Base-by-base conservation (phyloP, 2,888 invertebrate genomes). In the Aphidoletes aphidimyza region DNA sequence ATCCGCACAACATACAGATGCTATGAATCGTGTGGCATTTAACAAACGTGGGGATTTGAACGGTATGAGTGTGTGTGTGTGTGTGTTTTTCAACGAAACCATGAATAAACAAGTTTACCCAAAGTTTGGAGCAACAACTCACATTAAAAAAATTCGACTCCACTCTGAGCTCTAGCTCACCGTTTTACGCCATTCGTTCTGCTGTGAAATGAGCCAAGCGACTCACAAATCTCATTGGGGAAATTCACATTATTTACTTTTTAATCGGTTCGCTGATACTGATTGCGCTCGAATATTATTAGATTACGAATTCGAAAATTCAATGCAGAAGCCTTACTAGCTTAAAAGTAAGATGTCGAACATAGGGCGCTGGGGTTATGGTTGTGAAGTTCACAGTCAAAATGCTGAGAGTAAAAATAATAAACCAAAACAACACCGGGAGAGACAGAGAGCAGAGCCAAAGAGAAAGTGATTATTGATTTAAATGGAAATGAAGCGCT, bases 221-320 rank as follows among this genome's bases (percentile, higher is more conserved):
- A 47, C 22, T 26, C 22, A 26, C 54, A 54, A 54, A 54, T 54
- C 54, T 54, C 54, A 54, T 54, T n/a, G 0, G 54, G 3, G 11
- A 54, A 54, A 22, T 22, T n/a, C 26, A 22, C 54, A 26, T 54
- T 54, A 54, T 54, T 54, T 54, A 54, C 54, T 54, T 54, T 26
- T 54, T 54, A 54, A 54, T 54, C 54, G 54, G 54, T 54, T 54
- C 26, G 54, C 22, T 26, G 54, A 54, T 54, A 54, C 54, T 54
- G 54, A 54, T 54, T 54, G 54, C 47, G 47, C 17, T 17, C 22
- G 54, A 54, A 54, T 54, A 5, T 54, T 22, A 54, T 54, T 54
- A 54, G 5, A 54, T 54, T 54, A 54, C 22, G 54, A 26, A n/a
- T 22, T 26, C 47, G 19, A 26, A 54, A 54, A 54, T 54, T 11